Base-by-base conservation (phyloP, 2,888 invertebrate genomes). In the Atherix ibis region DNA sequence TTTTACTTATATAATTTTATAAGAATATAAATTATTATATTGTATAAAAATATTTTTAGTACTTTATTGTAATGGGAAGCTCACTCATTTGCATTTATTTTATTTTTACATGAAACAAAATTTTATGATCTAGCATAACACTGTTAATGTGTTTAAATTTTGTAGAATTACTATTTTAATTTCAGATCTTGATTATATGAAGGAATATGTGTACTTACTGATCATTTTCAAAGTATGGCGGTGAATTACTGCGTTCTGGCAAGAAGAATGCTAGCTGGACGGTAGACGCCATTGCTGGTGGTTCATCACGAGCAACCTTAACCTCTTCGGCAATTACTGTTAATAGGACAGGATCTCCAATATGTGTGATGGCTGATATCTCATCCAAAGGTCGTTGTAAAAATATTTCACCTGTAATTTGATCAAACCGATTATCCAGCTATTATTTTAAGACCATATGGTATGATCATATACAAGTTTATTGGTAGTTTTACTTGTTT, bases 261-360 rank as follows among this genome's bases (percentile, higher is more conserved):
- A 82, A 66, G 41, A 87, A 75, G 45, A 89, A 73, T 9, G 87
- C 88, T 36, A 89, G 68, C 52, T 82, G 81, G 5, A 83, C 83
- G 0, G 80, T 77, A 2, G 81, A 73, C 16, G 83, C 79, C 68
- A 81, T 79, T 15, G 83, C 77, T 42, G 79, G 76, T 9, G 76
- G 78, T 46, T 81, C 81, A 41, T 76, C 71, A 42, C 76, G 68
- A 37, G 71, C 70, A 42, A 75, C 64, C 45, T 80, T 70, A 40
- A 88, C 78, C 62, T 88, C 88, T 56, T 87, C 85, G 3, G 88
- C 88, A 32, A 85, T 75, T 33, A 88, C 78, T 2, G 80, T 83
- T 40, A 88, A 67, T 31, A 85, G 66, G 36, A 88, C 78, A 3
- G 88, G 87, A 36, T 83, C 77, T 32, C 82, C 80, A n/a, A 78